phyloP scores from a whole-genome alignment of 2,113 vertebrate genomes.

The Lathamus discolor region DNA sequence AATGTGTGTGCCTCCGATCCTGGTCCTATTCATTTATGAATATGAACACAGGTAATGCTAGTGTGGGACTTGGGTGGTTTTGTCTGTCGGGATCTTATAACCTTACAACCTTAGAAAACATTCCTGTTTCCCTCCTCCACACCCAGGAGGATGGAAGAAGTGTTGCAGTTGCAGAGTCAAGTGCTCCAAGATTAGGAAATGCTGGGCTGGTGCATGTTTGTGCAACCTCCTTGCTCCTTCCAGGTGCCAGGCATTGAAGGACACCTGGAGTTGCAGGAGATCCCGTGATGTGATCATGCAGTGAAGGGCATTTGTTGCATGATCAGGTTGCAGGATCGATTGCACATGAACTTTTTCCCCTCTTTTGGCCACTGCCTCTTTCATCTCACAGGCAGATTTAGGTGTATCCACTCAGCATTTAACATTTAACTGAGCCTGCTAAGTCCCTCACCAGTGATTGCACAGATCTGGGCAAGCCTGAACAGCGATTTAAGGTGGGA shows the following conservation, averaged over 20 bases:
- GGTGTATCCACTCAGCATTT: not conserved
- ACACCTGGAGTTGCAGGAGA: not conserved
- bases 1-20: not conserved
- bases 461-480: not conserved
- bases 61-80: not conserved
- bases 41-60: not conserved
- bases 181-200: not conserved
- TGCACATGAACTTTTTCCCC: not conserved
- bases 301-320: not conserved
- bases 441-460: not conserved
- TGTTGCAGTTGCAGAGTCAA: not conserved
- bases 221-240: not conserved
- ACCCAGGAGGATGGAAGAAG: not conserved
- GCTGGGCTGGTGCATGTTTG: not conserved
- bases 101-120: not conserved
- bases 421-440: not conserved
- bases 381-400: not conserved
- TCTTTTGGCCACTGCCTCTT: not conserved
- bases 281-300: not conserved
- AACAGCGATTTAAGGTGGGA: not conserved
- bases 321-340: not conserved
- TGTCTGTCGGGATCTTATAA: not conserved
- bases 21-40: not conserved
- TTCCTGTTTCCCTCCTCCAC: rapidly evolving
- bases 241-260: not conserved